Conservation (phyloP, 2,888 invertebrate species). For the Gastrophysa polygoni region DNA sequence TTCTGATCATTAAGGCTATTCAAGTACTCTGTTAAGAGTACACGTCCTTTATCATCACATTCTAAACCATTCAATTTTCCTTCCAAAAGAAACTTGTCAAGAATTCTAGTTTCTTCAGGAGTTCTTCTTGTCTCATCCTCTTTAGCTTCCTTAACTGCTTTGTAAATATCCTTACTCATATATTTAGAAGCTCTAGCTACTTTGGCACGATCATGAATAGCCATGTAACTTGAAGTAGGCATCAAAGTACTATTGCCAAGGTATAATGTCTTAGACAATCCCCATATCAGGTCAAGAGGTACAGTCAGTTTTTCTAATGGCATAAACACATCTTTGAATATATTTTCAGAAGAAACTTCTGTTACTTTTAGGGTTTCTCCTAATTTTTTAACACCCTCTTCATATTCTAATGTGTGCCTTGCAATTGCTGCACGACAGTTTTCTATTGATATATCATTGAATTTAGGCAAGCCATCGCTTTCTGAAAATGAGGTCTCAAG, state of each 20-base stretch:
- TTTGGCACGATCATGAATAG: slow-evolving; percentile 80
- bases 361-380: slow-evolving; percentile 63
- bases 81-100: slow-evolving; percentile 81
- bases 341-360: slow-evolving; percentile 56
- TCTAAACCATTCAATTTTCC: slow-evolving; percentile 83
- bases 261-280: slow-evolving; percentile 83
- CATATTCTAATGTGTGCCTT: slow-evolving; percentile 81
- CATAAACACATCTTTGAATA: slow-evolving; percentile 72
- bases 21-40: slow-evolving; percentile 63
- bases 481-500: slow-evolving; percentile 76
- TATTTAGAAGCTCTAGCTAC: slow-evolving; percentile 77
- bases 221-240: slow-evolving; percentile 78
- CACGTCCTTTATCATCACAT: slow-evolving; percentile 62
- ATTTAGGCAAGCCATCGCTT: slow-evolving; percentile 78
- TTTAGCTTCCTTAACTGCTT: slow-evolving; percentile 65
- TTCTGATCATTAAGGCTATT: slow-evolving; percentile 65
- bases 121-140: slow-evolving; percentile 38
- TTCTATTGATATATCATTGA: slow-evolving; percentile 79
- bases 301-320: slow-evolving; percentile 76
- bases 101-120: slow-evolving; percentile 71
- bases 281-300: slow-evolving; percentile 84
- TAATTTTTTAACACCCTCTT: slow-evolving; percentile 73
- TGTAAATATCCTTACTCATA: slow-evolving; percentile 71
- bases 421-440: slow-evolving; percentile 85
- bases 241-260: slow-evolving; percentile 79